Evolutionary conservation across 2,113 vertebrate genomes (phyloP), one percentile per base, ranked within the genome.

Genomic region (Tautogolabrus adspersus): DNA sequence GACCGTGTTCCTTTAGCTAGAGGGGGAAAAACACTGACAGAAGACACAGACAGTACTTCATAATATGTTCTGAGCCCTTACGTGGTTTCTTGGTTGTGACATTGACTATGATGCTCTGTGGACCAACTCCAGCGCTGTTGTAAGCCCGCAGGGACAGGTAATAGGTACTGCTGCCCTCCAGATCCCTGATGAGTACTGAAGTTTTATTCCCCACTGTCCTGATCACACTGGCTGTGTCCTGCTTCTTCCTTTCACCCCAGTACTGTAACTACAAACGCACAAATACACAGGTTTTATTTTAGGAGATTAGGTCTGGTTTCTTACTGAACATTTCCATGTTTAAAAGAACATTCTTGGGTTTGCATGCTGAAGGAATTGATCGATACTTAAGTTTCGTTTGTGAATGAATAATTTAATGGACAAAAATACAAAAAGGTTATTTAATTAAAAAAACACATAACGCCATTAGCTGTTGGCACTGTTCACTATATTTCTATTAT

Each of bases 11-110:
- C 16, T 34, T 52, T 8, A 77, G 22, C 7, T 52, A 60, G 9
- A 77, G 10, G 42, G n/a, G 1, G 5, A 30, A 19, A 54, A 46
- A 15, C 8, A 18, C 23, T n/a, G 15, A 72, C 1, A 10, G 75
- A 71, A 34, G 55, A 65, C 66, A 72, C 55, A 55, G 15, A 38
- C 21, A 55, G 21, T 71, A 34, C 12, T n/a, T 42, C 47, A 59
- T 49, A 62, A 49, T 37, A 52, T 65, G 44, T 13, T 64, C 22
- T 64, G 10, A 66, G 44, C 54, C 46, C 97, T 96, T 93, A 99
- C 98, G 98, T 15, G 97, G 97, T 84, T 97, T 98, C 73, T 94
- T 97, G 85, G 98, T 99, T 11, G 96, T 98, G 90, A 97, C 96
- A 8, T 98, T 97, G 89, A 97, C 96, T 0, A 91, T 78, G 1